phyloP scores from a whole-genome alignment of 2,797 vertebrate genomes.

The Myotis vivesi region DNA sequence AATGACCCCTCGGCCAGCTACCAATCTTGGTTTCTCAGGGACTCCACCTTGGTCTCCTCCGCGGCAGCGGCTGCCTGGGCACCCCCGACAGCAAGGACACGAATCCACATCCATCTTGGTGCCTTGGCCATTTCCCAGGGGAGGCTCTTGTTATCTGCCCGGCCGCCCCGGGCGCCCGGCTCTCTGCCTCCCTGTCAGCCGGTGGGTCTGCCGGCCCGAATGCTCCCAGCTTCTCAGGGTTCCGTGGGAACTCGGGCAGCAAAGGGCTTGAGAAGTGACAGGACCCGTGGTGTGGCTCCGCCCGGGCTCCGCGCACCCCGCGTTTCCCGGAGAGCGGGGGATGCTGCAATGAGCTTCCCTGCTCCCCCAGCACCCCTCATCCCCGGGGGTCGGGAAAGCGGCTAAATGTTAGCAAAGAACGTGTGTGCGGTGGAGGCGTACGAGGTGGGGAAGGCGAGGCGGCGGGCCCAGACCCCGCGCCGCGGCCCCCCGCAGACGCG shows the following conservation, averaged over 20 bases:
- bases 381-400: not conserved
- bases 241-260: constrained; percentile 38
- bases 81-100: constrained; percentile 1
- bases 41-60: constrained; percentile 55
- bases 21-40: not conserved
- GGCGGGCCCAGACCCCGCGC: not conserved
- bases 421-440: not conserved
- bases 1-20: not conserved
- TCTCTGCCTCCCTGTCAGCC: constrained; percentile 48
- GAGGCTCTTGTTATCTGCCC: constrained; percentile 43
- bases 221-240: constrained; percentile 31
- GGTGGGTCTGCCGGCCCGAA: constrained; percentile 49
- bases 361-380: not conserved
- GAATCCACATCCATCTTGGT: not conserved
- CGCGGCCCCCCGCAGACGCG: constrained; percentile 42
- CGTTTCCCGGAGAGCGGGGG: not conserved
- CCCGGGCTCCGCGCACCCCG: not conserved
- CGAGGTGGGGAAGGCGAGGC: not conserved
- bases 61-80: constrained; percentile 58
- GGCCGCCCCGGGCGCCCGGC: constrained; percentile 35
- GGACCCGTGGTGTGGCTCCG: not conserved
- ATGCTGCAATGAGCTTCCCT: not conserved
- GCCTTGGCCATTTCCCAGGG: not conserved
- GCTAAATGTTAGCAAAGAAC: not conserved
- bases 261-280: not conserved